phyloP scores from a whole-genome alignment of 2,888 invertebrate species.

The Hoplodrina ambigua region DNA sequence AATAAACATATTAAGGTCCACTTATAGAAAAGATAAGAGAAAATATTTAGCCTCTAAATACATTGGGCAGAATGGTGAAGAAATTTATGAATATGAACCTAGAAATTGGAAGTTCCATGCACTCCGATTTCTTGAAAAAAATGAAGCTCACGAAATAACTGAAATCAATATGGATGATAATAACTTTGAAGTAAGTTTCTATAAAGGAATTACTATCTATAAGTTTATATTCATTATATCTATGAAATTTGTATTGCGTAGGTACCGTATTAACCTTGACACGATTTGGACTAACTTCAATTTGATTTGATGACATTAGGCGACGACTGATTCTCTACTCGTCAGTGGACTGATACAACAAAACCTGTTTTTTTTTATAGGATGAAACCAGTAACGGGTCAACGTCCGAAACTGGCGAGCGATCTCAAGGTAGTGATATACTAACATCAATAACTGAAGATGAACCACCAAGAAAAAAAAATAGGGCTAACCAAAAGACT shows the following conservation, averaged over 20 bases:
- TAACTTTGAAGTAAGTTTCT: slow-evolving; percentile 56
- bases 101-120: slow-evolving; percentile 69
- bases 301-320: background rate
- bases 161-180: slow-evolving; percentile 53
- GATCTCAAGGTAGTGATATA: slow-evolving; percentile 37
- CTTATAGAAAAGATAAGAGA: slow-evolving; percentile 67
- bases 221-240: too few species aligned
- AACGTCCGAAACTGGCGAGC: slow-evolving; percentile 22
- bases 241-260: too few species aligned
- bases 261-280: slow-evolving; percentile 3
- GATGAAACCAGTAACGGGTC: slow-evolving; percentile 20
- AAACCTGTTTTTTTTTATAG: slow-evolving; percentile 29
- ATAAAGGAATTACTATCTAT: too few species aligned
- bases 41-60: slow-evolving; percentile 65
- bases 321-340: background rate
- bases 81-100: slow-evolving; percentile 64
- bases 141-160: slow-evolving; percentile 35
- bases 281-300: background rate
- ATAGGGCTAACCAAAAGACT: slow-evolving; percentile 24
- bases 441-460: slow-evolving; percentile 47
- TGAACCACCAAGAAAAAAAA: slow-evolving; percentile 42
- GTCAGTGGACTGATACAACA: slow-evolving; percentile 3
- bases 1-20: slow-evolving; percentile 71
- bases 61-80: slow-evolving; percentile 64
- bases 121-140: slow-evolving; percentile 63